Conservation (phyloP, 92 coral and sea anemone genomes). For the Blastomussa wellsi region DNA sequence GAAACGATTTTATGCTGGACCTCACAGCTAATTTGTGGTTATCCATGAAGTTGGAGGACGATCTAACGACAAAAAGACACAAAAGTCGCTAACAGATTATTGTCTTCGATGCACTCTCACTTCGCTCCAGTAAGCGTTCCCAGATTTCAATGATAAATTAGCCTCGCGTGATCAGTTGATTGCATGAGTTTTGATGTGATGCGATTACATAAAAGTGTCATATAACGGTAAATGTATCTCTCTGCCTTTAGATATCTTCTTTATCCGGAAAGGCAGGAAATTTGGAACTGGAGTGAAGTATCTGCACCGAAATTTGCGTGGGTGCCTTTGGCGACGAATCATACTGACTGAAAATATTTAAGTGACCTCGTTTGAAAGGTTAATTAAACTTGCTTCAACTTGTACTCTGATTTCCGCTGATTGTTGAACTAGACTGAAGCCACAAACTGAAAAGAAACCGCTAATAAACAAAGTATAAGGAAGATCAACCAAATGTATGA, state of each 20-base stretch:
- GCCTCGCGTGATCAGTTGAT: neutral
- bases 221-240: neutral
- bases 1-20: constrained; percentile 21
- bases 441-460: neutral
- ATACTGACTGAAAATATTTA: neutral
- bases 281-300: neutral
- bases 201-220: constrained; percentile 2
- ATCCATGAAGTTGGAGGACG: neutral
- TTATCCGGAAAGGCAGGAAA: neutral
- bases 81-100: constrained; percentile 26
- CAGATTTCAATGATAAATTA: neutral
- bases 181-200: neutral
- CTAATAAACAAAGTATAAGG: neutral
- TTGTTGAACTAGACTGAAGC: neutral
- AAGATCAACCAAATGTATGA: neutral
- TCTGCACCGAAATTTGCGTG: neutral
- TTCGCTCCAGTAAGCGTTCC: neutral
- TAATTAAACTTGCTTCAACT: neutral
- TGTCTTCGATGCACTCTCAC: neutral
- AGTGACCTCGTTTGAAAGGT: neutral
- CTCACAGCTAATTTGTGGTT: neutral
- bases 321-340: neutral
- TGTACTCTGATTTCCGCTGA: neutral
- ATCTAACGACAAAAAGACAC: neutral
- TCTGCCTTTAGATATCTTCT: neutral